Conservation (phyloP, 2,113 vertebrate genomes). For the Myodes glareolus region DNA sequence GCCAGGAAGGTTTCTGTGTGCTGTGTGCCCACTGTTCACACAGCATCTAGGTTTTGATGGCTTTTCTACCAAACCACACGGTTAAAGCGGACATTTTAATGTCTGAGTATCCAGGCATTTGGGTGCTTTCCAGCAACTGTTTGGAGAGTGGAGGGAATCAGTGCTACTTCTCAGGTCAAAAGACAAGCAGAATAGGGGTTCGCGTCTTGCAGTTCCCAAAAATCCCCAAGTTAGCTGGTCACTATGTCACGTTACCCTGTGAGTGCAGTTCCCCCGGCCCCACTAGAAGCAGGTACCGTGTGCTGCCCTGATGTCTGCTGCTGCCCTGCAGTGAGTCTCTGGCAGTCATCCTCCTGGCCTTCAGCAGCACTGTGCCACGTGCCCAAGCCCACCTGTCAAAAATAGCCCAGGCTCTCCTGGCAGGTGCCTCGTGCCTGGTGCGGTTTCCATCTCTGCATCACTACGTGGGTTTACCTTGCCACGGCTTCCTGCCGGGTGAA, state of each 20-base stretch:
- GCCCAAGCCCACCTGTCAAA: not conserved
- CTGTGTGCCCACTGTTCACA: not conserved
- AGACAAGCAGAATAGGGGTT: not conserved
- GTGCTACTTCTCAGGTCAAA: not conserved
- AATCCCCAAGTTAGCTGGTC: too few species aligned
- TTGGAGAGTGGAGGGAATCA: not conserved
- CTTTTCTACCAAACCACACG: accelerated
- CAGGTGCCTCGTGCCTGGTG: not conserved
- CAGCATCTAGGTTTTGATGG: accelerated
- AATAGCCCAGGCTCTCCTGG: constrained; percentile 39
- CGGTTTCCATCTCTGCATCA: constrained; percentile 46
- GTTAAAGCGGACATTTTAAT: not conserved
- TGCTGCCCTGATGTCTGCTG: accelerated
- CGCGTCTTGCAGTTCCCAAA: accelerated
- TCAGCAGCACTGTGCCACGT: not conserved
- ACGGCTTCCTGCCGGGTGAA: constrained; percentile 74
- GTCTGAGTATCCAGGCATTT: accelerated
- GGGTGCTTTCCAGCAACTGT: not conserved
- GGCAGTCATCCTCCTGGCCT: not conserved
- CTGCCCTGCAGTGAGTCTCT: not conserved
- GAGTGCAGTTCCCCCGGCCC: not conserved
- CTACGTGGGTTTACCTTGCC: constrained; percentile 76
- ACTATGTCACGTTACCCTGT: accelerated
- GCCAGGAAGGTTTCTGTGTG: not conserved
- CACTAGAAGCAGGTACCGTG: not conserved